These are phyloP conservation scores for Delphinapterus leucas DNA, from an alignment of 2,113 vertebrate species.

Conservation along the genomic window DNA sequence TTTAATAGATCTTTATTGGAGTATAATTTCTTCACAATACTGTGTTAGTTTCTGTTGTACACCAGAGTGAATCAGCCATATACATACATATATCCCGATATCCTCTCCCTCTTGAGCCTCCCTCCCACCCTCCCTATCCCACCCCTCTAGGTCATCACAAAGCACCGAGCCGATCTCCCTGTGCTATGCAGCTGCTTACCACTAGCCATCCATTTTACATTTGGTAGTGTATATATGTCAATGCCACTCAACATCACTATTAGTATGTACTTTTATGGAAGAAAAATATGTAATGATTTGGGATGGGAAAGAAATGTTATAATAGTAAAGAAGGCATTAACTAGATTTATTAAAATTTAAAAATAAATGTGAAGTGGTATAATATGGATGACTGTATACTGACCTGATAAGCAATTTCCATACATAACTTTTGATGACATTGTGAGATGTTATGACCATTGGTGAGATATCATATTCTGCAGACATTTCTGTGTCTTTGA, in stretches of 20 bases:
- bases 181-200: no score
- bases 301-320: not conserved
- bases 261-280: not conserved
- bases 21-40: no score
- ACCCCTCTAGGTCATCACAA: rapidly evolving
- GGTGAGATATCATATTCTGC: not conserved
- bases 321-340: not conserved
- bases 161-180: no score
- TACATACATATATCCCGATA: no score
- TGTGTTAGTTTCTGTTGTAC: no score
- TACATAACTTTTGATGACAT: not conserved
- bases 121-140: no score
- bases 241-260: no score
- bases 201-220: no score
- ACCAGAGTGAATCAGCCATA: no score
- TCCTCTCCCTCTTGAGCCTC: no score
- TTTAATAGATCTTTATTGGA: no score
- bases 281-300: not conserved
- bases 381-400: not conserved
- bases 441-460: not conserved
- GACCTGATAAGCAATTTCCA: not conserved
- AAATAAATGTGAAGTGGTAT: not conserved
- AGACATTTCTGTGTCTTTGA: not conserved
- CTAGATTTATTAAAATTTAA: not conserved
- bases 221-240: no score